Base-by-base conservation (phyloP, 2,113 vertebrate species). In the Mustela nigripes region DNA sequence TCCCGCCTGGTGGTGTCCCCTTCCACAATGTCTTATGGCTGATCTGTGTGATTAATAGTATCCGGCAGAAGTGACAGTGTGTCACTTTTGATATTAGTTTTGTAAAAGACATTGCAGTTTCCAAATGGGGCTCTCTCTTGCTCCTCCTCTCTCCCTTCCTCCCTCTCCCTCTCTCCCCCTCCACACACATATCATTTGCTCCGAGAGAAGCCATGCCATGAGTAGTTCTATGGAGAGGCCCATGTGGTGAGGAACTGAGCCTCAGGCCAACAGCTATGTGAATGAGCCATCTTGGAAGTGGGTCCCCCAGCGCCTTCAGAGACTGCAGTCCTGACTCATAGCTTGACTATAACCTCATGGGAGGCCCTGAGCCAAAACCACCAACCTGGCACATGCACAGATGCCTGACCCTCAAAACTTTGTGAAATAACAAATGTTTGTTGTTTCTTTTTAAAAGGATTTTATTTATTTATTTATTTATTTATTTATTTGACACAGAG, bases 31-130 rank as follows among this genome's bases (percentile, higher is more conserved):
- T 71, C 48, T 73, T 56, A 79, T 42, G n/a, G 12, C 45, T 81
- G 28, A 22, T 71, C 4, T 88, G 31, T 58, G 31, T 82, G 10
- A 50, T 67, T 39, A 73, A 0, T 42, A 76, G 39, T 31, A 82
- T 81, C 22, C 16, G 39, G 62, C 62, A 90, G 80, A 95, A 74
- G 19, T n/a, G 12, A 71, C 16, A 26, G 10, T 80, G 19, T 85
- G 26, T 48, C 60, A 71, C 50, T 76, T 95, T 5, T 31, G 4
- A 83, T 91, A 39, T 4, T 90, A 90, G 36, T 74, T 97, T 96
- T 94, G 65, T 39, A 69, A 33, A 92, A 82, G 74, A 81, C 21
- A 33, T 24, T 71, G 26, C 5, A 50, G 31, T 26, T 92, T 95
- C 42, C 18, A 53, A 76, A 26, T 1, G 45, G 16, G 36, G 31